Evolutionary conservation across 2,113 vertebrate genomes (phyloP).

Genomic region (Sciurus niger): DNA sequence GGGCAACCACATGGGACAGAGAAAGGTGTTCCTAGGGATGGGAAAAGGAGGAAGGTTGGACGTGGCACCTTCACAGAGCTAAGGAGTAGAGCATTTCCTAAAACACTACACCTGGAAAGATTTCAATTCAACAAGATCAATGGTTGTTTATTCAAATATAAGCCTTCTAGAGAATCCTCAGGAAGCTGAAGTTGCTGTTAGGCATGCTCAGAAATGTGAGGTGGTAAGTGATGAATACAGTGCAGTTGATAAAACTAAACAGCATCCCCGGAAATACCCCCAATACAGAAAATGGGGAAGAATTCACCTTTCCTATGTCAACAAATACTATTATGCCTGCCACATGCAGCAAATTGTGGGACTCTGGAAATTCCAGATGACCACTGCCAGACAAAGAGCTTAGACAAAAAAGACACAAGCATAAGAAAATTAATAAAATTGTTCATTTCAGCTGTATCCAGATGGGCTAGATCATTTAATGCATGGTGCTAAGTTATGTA

Average conservation of each 20-base stretch:
- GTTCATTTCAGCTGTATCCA: rapidly evolving
- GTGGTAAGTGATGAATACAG: neutral
- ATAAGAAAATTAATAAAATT: neutral
- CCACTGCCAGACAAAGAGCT: neutral
- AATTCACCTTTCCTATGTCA: rapidly evolving
- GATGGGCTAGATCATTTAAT: neutral
- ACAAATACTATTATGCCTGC: rapidly evolving
- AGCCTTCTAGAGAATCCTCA: neutral
- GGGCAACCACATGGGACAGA: rapidly evolving
- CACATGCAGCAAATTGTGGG: rapidly evolving
- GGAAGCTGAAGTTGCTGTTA: neutral
- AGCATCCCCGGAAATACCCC: neutral
- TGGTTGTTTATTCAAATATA: neutral
- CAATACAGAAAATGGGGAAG: neutral
- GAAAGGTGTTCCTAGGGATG: rapidly evolving
- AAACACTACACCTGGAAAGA: rapidly evolving
- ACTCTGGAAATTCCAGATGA: neutral
- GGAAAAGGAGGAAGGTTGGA: neutral
- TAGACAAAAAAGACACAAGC: neutral
- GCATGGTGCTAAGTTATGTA: neutral
- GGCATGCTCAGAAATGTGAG: neutral
- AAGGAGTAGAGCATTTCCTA: neutral
- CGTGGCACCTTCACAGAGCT: neutral
- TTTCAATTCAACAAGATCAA: too few species aligned
- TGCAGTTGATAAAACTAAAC: neutral